Evolutionary conservation across 2,797 vertebrate species (phyloP).

Genomic region (Myoxocephalus aenaeus): DNA sequence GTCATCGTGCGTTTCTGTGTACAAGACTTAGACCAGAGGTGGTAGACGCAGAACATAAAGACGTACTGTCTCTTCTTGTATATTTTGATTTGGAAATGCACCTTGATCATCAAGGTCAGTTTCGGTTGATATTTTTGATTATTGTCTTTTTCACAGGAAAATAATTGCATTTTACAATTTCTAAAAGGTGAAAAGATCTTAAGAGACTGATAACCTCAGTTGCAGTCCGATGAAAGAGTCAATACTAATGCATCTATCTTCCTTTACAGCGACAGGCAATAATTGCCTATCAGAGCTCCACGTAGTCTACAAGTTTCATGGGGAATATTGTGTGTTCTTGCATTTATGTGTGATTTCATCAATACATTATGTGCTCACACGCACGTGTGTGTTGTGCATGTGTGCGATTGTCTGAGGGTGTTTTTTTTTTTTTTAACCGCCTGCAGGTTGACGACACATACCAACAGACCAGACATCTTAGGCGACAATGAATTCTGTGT

Average conservation of each 20-base stretch:
- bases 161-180: background rate
- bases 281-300: conserved; percentile 30
- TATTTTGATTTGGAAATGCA: conserved; percentile 4
- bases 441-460: conserved; percentile 66
- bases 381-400: background rate
- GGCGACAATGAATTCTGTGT: conserved; percentile 79
- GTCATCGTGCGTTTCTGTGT: conserved; percentile 53
- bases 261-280: conserved; percentile 42
- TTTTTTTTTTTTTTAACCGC: conserved; percentile 35
- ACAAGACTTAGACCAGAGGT: conserved; percentile 33
- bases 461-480: conserved; percentile 71
- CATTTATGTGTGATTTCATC: conserved; percentile 6
- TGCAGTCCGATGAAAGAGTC: conserved; percentile 20
- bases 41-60: conserved; percentile 10
- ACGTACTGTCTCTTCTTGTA: background rate
- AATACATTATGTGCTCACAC: conserved; percentile 4
- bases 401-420: conserved; percentile 8
- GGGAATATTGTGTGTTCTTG: conserved; percentile 4
- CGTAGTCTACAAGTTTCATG: conserved; percentile 17
- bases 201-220: conserved; percentile 19
- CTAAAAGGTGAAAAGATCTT: conserved; percentile 1
- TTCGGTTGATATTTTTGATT: background rate
- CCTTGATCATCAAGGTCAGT: background rate
- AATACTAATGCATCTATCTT: conserved; percentile 51
- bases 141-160: background rate